Evolutionary conservation across 2,113 vertebrate species (phyloP), one percentile per base, ranked within the genome.

Genomic region (Chloebia gouldiae): DNA sequence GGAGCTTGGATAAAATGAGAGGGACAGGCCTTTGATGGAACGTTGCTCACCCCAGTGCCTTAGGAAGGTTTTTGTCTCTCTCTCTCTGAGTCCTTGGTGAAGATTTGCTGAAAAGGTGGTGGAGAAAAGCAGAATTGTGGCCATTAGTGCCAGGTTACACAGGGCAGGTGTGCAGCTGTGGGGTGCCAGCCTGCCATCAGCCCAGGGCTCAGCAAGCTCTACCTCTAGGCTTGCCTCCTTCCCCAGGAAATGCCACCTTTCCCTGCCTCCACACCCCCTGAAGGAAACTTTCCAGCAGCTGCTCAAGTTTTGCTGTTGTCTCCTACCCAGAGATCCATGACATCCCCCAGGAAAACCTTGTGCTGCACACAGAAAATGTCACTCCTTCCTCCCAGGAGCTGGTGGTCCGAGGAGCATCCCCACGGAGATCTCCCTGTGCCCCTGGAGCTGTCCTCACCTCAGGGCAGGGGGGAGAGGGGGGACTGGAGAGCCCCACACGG

Each of bases 301-400:
- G 14, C 13, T 13, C 5, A 13, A 33, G 27, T 0, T 0, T 42
- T 66, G 19, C 61, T 69, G 4, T 19, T 42, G 33, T 12, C 15
- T 92, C 20, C 51, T 78, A 68, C 33, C 68, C 31, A 68, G 69
- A 66, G 39, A 39, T 8, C 24, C 16, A 6, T 0, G 1, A 15
- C 39, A 27, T 10, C 13, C 23, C 16, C 25, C 63, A 56, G 50
- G 13, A 64, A 20, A 33, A 35, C 5, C 6, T 50, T 16, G 47
- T n/a, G 25, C 16, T 25, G 5, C n/a, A 47, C 45, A 40, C 15
- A 64, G 25, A 22, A 56, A 21, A 23, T 6, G 15, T 20, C 30
- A 24, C 9, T 39, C 33, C 39, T 79, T 44, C 11, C 51, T 81
- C 42, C 1, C 0, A 40, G 69, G 53, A 59, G 51, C 37, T 56